Base-by-base conservation (phyloP, 2,888 invertebrate species). In the Noctua janthina region DNA sequence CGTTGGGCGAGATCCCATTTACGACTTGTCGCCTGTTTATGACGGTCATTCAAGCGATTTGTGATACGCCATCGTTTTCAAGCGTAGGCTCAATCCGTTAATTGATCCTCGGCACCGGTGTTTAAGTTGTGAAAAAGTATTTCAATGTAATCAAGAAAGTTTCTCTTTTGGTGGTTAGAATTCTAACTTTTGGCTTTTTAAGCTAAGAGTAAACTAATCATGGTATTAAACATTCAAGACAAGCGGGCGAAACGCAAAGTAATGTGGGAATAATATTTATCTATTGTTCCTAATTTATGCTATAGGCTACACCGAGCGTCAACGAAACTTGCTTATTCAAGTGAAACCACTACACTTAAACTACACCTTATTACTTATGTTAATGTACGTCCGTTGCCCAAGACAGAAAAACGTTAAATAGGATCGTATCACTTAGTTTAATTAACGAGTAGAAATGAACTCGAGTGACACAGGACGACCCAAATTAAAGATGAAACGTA, bases 401-500 rank as follows among this genome's bases (percentile, higher is more conserved):
- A 87, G 81, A 78, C 81, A 84, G 81, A 88, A 88, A 85, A 90
- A 91, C 78, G 88, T 84, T 84, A 87, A 87, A 90, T 88, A 90
- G 88, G 90, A 91, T 85, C 88, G 91, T 91, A 92, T 92, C 92
- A 92, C 92, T 94, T 92, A 93, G 91, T 91, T 90, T 93, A 95
- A 95, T 94, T 92, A 94, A 93, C 92, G 92, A 91, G 90, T 89
- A 88, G 90, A 93, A 93, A 93, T 92, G 92, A 93, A 93, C 92
- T 92, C 92, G 90, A 89, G 90, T 92, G 92, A 93, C 92, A 92
- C 90, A 91, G 93, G 92, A 90, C 92, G 93, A 93, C 93, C 95
- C 94, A 92, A 95, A 96, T 96, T 94, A 95, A 95, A 95, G 94
- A 95, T 95, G 95, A 94, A 96, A 94, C 93, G 93, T 90, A 90